A percentile compares a stretch with the other conserved stretches of the same genome.
phyloP scores from a whole-genome alignment of 2,888 invertebrate species.

The Watsonalla binaria region DNA sequence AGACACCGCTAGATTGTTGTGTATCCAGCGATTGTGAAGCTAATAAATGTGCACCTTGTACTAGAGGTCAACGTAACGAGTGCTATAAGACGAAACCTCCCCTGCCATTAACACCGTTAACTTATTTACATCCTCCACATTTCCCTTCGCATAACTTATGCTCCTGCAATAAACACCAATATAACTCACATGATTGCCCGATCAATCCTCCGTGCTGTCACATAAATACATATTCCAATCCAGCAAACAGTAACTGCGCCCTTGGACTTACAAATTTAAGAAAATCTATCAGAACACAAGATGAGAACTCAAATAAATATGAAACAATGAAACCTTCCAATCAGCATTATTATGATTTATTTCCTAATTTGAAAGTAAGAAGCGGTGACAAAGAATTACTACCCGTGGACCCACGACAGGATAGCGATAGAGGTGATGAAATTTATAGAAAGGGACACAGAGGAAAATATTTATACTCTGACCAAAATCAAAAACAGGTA shows the following conservation, averaged over 20 bases:
- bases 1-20: conserved; percentile 7
- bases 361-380: conserved; percentile 37
- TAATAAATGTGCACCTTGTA: conserved; percentile 23
- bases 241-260: neutral
- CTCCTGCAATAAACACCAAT: conserved; percentile 30
- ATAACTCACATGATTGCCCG: conserved; percentile 18
- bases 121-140: conserved; percentile 5
- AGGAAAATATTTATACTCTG: conserved; percentile 18
- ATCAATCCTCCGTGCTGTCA: conserved; percentile 19
- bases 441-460: conserved; percentile 12
- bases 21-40: conserved; percentile 3
- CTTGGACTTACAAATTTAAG: conserved; percentile 15
- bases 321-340: conserved; percentile 23
- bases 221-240: neutral
- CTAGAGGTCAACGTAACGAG: conserved; percentile 25
- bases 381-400: conserved; percentile 29
- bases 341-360: conserved; percentile 39
- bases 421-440: conserved; percentile 12
- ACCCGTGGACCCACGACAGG: conserved; percentile 13
- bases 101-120: conserved; percentile 4
- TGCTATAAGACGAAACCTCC: conserved; percentile 14
- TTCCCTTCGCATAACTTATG: conserved; percentile 22
- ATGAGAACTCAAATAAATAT: conserved; percentile 18
- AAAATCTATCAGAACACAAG: conserved; percentile 18
- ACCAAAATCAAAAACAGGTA: conserved; percentile 33